These are phyloP conservation scores for Cassiopea andromeda DNA, from an alignment of 30 jellyfish, hydroid and myxozoan species.

Conservation along the genomic window DNA sequence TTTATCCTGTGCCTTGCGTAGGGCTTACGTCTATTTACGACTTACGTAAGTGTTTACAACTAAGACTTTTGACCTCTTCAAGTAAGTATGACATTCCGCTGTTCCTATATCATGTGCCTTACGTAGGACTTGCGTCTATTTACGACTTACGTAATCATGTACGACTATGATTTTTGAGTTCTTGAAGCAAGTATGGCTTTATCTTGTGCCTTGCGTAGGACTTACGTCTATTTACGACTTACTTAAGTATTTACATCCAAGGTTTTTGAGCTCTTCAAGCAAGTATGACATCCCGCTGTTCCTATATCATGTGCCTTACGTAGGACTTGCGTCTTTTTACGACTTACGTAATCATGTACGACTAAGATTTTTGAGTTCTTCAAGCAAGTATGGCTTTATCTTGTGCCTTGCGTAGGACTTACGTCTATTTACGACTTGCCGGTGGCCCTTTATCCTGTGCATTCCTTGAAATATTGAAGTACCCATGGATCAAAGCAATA, in stretches of 20 bases:
- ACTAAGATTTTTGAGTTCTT: conserved; percentile 48
- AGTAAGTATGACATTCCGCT: conserved; percentile 50
- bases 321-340: neutral
- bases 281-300: conserved; percentile 32
- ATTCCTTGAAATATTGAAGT: neutral
- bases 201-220: neutral
- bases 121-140: neutral
- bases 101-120: neutral
- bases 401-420: neutral
- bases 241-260: neutral
- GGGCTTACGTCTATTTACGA: neutral
- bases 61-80: conserved; percentile 60
- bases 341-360: neutral
- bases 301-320: neutral
- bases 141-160: conserved; percentile 69
- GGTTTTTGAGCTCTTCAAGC: conserved; percentile 74
- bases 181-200: conserved; percentile 75
- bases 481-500: neutral
- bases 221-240: neutral
- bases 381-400: conserved; percentile 65
- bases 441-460: neutral
- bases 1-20: neutral
- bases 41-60: neutral
- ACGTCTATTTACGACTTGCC: conserved; percentile 1
- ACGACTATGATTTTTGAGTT: conserved; percentile 91